Evolutionary conservation across 2,888 invertebrate species (phyloP).

Genomic region (Pseudococcus jackbeardsleyi): DNA sequence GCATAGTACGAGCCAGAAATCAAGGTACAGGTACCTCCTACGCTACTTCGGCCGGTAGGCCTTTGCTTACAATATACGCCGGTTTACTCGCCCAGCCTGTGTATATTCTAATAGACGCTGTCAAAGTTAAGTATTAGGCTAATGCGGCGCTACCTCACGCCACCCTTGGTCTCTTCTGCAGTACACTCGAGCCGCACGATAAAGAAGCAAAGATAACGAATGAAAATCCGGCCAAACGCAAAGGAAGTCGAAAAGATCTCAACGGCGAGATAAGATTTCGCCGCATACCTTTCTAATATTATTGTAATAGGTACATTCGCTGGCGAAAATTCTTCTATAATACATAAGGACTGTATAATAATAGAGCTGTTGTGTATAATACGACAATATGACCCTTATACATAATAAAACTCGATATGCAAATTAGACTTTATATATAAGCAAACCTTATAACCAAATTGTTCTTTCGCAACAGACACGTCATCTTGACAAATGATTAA

Average conservation of each 20-base stretch:
- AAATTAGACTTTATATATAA: constrained; percentile 27
- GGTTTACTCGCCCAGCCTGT: neutral
- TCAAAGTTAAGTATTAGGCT: constrained; percentile 35
- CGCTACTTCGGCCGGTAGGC: neutral
- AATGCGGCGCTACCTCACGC: constrained; percentile 4
- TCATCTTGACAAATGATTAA: constrained; percentile 54
- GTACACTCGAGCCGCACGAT: neutral
- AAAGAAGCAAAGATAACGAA: constrained; percentile 51
- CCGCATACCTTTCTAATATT: constrained; percentile 25
- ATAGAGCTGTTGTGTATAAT: constrained; percentile 44
- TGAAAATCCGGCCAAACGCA: constrained; percentile 51
- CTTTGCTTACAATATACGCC: neutral
- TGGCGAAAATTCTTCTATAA: constrained; percentile 39
- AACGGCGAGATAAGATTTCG: constrained; percentile 35
- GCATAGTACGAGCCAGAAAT: neutral
- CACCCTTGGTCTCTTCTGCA: neutral
- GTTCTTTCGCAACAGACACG: constrained; percentile 31
- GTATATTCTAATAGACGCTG: constrained; percentile 31
- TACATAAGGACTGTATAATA: constrained; percentile 49
- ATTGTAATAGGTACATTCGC: neutral
- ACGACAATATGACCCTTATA: constrained; percentile 56
- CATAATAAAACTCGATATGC: constrained; percentile 56
- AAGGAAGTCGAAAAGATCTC: constrained; percentile 47
- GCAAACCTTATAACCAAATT: constrained; percentile 37
- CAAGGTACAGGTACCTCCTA: neutral